These are phyloP conservation scores for Scelioninae gen. 1 DNA, from an alignment of 2,888 invertebrate species.

Conservation along the genomic window DNA sequence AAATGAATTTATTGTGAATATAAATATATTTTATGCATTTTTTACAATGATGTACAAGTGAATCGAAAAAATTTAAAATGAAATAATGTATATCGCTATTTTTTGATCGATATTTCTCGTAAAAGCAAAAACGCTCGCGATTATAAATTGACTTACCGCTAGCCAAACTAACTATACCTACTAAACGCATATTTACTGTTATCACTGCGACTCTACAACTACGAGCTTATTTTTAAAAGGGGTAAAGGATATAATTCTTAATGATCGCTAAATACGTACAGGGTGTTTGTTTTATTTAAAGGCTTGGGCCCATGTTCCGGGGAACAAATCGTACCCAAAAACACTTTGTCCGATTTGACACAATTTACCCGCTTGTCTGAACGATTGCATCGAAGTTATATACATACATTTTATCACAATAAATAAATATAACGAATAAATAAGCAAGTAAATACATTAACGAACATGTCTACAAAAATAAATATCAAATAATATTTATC, in stretches of 20 bases:
- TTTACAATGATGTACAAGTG: slow-evolving; percentile 26
- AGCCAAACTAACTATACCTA: slow-evolving; percentile 67
- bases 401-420: slow-evolving; percentile 39
- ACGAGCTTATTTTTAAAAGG: slow-evolving; percentile 64
- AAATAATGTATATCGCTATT: slow-evolving; percentile 21
- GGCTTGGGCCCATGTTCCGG: slow-evolving; percentile 42
- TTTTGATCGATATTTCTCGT: slow-evolving; percentile 63
- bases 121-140: slow-evolving; percentile 56
- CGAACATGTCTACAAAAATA: slow-evolving; percentile 42
- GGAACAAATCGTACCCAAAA: slow-evolving; percentile 59
- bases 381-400: slow-evolving; percentile 51
- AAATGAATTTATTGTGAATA: slow-evolving; percentile 14
- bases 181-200: slow-evolving; percentile 70
- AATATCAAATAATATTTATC: slow-evolving; percentile 29
- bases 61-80: neutral
- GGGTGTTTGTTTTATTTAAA: slow-evolving; percentile 53
- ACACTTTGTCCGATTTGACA: slow-evolving; percentile 62
- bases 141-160: slow-evolving; percentile 65
- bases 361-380: slow-evolving; percentile 50
- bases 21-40: slow-evolving; percentile 32
- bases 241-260: slow-evolving; percentile 55
- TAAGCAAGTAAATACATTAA: slow-evolving; percentile 12
- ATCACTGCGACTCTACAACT: slow-evolving; percentile 70
- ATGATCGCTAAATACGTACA: slow-evolving; percentile 67
- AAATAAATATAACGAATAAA: slow-evolving; percentile 36